Percentiles rank a stretch among this genome's conserved stretches.
phyloP scores from a whole-genome alignment of 2,113 vertebrate genomes.

The Burhinus oedicnemus region DNA sequence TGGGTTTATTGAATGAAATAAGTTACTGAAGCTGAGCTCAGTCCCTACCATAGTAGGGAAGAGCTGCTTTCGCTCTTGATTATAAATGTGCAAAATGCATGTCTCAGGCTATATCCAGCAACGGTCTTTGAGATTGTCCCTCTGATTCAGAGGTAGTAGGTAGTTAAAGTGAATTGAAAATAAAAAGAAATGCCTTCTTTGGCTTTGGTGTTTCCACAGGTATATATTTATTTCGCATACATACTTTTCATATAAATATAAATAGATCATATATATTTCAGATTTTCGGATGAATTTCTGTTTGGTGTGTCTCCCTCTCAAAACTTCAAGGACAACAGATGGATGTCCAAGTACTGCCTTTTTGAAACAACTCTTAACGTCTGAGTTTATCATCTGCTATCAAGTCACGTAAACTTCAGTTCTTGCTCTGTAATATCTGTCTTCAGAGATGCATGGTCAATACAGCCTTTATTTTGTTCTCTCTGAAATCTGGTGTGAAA shows the following conservation, averaged over 20 bases:
- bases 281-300: neutral
- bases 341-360: neutral
- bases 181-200: neutral
- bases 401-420: neutral
- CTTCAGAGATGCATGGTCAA: neutral
- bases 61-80: neutral
- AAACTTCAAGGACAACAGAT: neutral
- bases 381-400: neutral
- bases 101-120: neutral
- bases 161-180: neutral
- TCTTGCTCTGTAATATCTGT: neutral
- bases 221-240: neutral
- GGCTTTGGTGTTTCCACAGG: neutral
- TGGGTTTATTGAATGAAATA: accelerated
- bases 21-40: neutral
- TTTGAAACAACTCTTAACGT: neutral
- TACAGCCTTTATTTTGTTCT: neutral
- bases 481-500: neutral
- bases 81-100: neutral
- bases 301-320: neutral
- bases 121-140: neutral
- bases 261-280: neutral
- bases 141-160: neutral
- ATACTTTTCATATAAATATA: neutral
- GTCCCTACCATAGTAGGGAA: neutral